Evolutionary conservation across 37 sponge, comb jelly and placozoan genomes (phyloP).

Genomic region (Ianthella basta): DNA sequence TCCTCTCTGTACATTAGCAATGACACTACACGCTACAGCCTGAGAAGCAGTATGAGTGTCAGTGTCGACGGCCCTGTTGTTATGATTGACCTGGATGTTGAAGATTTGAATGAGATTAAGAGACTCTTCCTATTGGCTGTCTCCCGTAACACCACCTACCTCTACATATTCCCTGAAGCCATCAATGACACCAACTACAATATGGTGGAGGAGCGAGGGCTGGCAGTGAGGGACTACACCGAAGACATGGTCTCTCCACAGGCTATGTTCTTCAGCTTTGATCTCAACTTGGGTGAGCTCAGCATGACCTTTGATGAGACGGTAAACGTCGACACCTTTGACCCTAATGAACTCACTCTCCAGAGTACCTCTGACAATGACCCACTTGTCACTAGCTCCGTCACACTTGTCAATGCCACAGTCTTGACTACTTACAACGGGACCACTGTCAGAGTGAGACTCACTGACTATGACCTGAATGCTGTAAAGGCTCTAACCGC

Average conservation of each 20-base stretch:
- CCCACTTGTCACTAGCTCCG: neutral
- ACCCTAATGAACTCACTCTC: conserved; percentile 61
- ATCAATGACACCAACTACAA: conserved; percentile 77
- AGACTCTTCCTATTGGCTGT: conserved; percentile 63
- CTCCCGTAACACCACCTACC: conserved; percentile 56
- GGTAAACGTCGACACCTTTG: conserved; percentile 63
- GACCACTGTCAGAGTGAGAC: conserved; percentile 39
- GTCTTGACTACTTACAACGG: conserved; percentile 53
- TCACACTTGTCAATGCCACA: conserved; percentile 13
- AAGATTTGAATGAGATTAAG: conserved; percentile 87
- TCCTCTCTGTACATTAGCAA: neutral
- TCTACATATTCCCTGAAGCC: conserved; percentile 39
- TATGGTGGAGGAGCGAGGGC: conserved; percentile 33
- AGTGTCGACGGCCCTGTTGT: conserved; percentile 75
- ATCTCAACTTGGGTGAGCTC: conserved; percentile 67
- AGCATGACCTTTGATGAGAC: conserved; percentile 83
- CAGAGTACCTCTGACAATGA: conserved; percentile 27
- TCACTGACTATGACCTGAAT: conserved; percentile 70
- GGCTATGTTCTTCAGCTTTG: conserved; percentile 53
- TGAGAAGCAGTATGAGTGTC: neutral
- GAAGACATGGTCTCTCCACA: conserved; percentile 64
- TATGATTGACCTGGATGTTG: conserved; percentile 59
- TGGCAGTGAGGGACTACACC: conserved; percentile 52
- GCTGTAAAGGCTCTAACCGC: conserved; percentile 64
- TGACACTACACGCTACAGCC: neutral